These are phyloP conservation scores for Eleginops maclovinus DNA, from an alignment of 2,113 vertebrate species.

Conservation along the genomic window DNA sequence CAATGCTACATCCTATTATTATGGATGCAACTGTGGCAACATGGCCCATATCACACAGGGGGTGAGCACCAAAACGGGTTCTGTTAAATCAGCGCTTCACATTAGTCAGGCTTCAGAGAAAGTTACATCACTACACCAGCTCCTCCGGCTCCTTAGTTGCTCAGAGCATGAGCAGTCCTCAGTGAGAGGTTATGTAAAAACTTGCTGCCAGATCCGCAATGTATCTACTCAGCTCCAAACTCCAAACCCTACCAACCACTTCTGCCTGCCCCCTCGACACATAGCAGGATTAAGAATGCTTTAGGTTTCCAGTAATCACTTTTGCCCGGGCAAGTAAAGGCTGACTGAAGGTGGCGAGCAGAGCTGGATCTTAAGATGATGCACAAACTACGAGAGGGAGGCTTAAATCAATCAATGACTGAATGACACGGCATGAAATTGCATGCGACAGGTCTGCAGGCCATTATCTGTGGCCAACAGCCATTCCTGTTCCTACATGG, in stretches of 20 bases:
- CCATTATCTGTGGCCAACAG: conserved; percentile 64
- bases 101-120: conserved; percentile 80
- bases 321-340: conserved; percentile 53
- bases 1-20: conserved; percentile 55
- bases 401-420: conserved; percentile 65
- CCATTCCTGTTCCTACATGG: conserved; percentile 45
- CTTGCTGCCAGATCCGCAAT: conserved; percentile 72
- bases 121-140: conserved; percentile 79
- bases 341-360: conserved; percentile 60
- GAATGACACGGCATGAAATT: conserved; percentile 77
- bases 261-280: conserved; percentile 58
- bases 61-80: conserved; percentile 67
- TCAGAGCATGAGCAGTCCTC: conserved; percentile 78
- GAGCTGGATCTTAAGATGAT: conserved; percentile 55
- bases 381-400: conserved; percentile 42
- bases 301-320: conserved; percentile 70
- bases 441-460: conserved; percentile 60
- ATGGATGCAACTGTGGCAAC: conserved; percentile 61
- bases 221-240: conserved; percentile 66
- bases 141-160: conserved; percentile 71
- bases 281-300: conserved; percentile 69
- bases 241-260: conserved; percentile 64
- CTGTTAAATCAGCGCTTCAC: conserved; percentile 68
- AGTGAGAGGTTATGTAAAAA: conserved; percentile 81
- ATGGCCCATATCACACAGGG: conserved; percentile 61